Base-by-base conservation (phyloP, 2,797 vertebrate genomes). In the Novumbra hubbsi region DNA sequence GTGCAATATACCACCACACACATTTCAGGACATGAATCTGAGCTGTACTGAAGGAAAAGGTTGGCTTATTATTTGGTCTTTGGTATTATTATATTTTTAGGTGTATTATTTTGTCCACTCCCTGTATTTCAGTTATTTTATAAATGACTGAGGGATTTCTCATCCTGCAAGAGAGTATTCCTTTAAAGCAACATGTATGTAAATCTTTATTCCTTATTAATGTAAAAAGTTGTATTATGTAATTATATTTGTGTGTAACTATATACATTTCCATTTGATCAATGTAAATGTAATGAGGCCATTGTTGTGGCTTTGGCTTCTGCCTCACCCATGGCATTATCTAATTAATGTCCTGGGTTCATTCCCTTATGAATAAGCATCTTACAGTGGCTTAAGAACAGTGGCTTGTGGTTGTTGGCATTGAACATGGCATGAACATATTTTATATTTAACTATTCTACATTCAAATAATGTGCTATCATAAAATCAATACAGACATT, bases 371-470 rank as follows among this genome's bases (percentile, higher is more conserved):
- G 38, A 74, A 19, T 50, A 81, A 70, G 6, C 45, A 38, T 45
- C 45, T 71, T 71, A 55, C 16, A 21, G 30, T 69, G 21, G 17
- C 5, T 73, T 71, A 48, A 11, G 41, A 45, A 45, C 2, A 45
- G 41, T 45, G 12, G 7, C 5, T 73, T 71, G 41, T 75, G 21
- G 80, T 68, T 19, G 55, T 34, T 45, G 21, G 80, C 71, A 28
- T 75, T 78, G 62, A 81, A 81, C 41, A 68, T 68, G 71, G 63
- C 63, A 32, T 65, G 63, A 32, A 65, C 63, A 82, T 85, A 77
- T 62, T 87, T 83, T 87, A 83, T 72, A 84, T 84, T 80, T 79
- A 84, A 76, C 81, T 74, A 71, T 79, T 85, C 34, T 15, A 32
- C 52, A 41, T 70, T 75, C 48, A 73, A 75, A 65, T 76, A 78